phyloP scores from a whole-genome alignment of 2,113 vertebrate genomes.

The Cebus imitator region DNA sequence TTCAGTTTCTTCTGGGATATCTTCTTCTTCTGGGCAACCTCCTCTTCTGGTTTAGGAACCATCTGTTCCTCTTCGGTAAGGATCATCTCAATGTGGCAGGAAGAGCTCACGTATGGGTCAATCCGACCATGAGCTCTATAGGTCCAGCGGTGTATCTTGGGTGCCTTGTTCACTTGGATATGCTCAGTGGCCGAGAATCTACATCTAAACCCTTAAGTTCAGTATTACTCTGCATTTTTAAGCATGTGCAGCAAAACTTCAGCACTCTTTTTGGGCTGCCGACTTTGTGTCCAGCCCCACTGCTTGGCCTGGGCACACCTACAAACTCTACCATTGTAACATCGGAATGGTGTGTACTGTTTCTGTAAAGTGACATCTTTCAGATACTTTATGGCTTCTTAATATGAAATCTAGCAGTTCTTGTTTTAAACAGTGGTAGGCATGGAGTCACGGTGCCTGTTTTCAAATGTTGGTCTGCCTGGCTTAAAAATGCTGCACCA shows the following conservation, averaged over 20 bases:
- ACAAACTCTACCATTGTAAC: conserved; percentile 97
- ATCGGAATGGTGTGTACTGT: conserved; percentile 96
- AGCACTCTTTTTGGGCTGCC: conserved; percentile 98
- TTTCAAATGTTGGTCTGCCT: not conserved
- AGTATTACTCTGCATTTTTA: conserved; percentile 97
- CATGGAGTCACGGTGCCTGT: not conserved
- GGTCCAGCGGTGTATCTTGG: too few species aligned
- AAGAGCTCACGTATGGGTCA: too few species aligned
- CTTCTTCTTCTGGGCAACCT: too few species aligned
- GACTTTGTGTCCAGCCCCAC: conserved; percentile 97
- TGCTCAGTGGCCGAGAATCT: too few species aligned
- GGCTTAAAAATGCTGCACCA: not conserved
- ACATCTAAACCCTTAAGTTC: conserved; percentile 91
- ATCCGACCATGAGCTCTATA: too few species aligned
- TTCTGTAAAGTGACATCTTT: conserved; percentile 93
- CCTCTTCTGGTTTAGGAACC: too few species aligned
- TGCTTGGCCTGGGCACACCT: conserved; percentile 98
- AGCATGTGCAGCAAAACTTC: conserved; percentile 99
- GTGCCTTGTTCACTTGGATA: too few species aligned
- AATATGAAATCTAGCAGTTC: not conserved
- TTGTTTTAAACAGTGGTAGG: not conserved
- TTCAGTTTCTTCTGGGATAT: too few species aligned
- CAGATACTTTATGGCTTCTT: conserved; percentile 95
- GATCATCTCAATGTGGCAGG: too few species aligned
- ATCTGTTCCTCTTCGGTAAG: too few species aligned